Percentiles rank a stretch among this genome's conserved stretches.
phyloP scores from a whole-genome alignment of 1,140 invertebrate species.

The Forficula auricularia region DNA sequence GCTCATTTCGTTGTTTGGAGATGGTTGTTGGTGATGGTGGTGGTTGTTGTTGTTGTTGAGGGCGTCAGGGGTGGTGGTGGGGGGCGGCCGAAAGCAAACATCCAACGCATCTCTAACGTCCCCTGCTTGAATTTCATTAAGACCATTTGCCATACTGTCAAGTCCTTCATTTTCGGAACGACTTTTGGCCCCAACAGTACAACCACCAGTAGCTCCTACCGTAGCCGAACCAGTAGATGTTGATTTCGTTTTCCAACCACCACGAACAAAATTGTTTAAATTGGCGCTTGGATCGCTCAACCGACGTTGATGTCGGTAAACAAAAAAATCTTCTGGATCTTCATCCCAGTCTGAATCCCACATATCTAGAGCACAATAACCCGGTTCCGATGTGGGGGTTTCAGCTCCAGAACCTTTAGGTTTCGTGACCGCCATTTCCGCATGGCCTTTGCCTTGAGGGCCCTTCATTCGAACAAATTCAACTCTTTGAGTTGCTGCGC shows the following conservation, averaged over 20 bases:
- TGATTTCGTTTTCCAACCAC: constrained; percentile 53
- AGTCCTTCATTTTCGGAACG: constrained; percentile 82
- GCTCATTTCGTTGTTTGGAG: constrained; percentile 10
- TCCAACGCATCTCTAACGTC: constrained; percentile 55
- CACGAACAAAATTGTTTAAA: constrained; percentile 72
- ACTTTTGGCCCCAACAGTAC: constrained; percentile 42
- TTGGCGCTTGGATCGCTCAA: constrained; percentile 87
- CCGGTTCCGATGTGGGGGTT: constrained; percentile 86
- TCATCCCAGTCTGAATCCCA: constrained; percentile 76
- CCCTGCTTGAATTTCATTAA: constrained; percentile 82
- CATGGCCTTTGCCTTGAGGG: constrained; percentile 87
- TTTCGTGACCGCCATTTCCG: constrained; percentile 93
- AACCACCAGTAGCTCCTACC: constrained; percentile 27
- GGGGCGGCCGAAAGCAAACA: constrained; percentile 21
- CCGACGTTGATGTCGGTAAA: constrained; percentile 52
- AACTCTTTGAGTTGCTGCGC: constrained; percentile 60
- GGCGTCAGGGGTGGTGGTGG: constrained; percentile 11
- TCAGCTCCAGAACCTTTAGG: constrained; percentile 77
- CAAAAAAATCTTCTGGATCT: constrained; percentile 66
- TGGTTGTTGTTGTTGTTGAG: no score
- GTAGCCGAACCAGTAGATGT: constrained; percentile 1
- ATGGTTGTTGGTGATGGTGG: constrained; percentile 6
- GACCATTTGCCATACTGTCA: constrained; percentile 59
- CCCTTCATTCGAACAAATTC: constrained; percentile 98
- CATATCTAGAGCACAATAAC: constrained; percentile 61